These are phyloP conservation scores for Aricia agestis DNA, from an alignment of 1,140 invertebrate genomes.

Conservation along the genomic window DNA sequence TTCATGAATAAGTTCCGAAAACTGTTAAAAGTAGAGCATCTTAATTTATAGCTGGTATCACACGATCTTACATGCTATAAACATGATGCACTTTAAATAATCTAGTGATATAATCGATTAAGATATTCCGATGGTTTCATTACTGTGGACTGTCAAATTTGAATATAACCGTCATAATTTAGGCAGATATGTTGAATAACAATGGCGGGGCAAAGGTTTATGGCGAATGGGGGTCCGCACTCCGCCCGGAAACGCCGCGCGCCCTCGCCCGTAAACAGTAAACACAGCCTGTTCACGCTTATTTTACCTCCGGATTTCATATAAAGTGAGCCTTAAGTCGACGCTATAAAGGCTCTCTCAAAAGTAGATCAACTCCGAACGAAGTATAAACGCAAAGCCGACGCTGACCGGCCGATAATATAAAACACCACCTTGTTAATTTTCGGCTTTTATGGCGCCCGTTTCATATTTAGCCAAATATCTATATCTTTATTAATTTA, in stretches of 20 bases:
- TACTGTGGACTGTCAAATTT: constrained; percentile 36
- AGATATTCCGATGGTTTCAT: constrained; percentile 27
- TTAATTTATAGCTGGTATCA: neutral
- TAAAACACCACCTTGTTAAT: constrained; percentile 67
- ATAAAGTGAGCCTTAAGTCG: neutral
- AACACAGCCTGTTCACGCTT: neutral
- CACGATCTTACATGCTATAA: neutral
- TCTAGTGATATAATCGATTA: constrained; percentile 11
- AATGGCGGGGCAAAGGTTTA: constrained; percentile 53
- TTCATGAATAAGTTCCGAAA: neutral
- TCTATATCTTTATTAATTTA: constrained; percentile 35
- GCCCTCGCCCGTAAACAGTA: neutral
- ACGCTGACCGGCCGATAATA: constrained; percentile 61
- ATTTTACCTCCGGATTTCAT: neutral
- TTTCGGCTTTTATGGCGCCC: constrained; percentile 65
- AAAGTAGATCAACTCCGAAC: neutral
- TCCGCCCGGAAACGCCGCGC: constrained; percentile 55
- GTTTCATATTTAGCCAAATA: constrained; percentile 47
- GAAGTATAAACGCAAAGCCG: constrained; percentile 42
- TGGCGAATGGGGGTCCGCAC: constrained; percentile 30
- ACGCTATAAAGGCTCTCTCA: neutral
- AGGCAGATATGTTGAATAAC: constrained; percentile 51
- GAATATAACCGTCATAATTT: constrained; percentile 45
- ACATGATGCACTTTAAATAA: neutral
- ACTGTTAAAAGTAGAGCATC: neutral